Conservation (phyloP, 2,888 invertebrate species). For the Dryadula phaetusa region DNA sequence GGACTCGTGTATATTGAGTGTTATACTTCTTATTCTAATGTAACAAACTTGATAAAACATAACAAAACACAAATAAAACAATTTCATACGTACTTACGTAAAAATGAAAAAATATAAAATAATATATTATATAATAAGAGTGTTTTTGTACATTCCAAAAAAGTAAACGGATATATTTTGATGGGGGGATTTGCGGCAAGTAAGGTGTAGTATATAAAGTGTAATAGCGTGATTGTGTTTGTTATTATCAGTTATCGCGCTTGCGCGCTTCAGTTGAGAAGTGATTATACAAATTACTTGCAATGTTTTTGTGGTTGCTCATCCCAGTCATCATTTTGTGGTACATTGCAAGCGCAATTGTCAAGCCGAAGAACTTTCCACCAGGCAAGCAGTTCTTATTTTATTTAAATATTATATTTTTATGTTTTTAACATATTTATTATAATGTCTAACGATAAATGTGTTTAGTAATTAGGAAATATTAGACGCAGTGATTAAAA, state of each 20-base stretch:
- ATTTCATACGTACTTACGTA: no score
- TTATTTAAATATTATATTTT: not conserved
- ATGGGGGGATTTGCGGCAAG: not conserved
- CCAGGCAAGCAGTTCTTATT: constrained; percentile 66
- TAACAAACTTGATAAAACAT: no score
- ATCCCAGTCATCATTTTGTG: not conserved
- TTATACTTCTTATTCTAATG: no score
- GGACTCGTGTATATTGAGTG: no score
- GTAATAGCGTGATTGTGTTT: not conserved
- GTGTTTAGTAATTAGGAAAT: not conserved
- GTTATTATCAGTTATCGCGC: not conserved
- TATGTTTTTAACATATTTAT: not conserved
- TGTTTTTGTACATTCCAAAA: constrained; percentile 10
- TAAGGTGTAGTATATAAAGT: constrained; percentile 2
- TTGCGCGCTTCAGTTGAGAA: not conserved
- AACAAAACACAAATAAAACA: no score
- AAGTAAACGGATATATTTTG: not conserved
- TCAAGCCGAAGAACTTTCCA: constrained; percentile 77
- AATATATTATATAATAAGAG: no score
- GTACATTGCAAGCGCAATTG: constrained; percentile 48
- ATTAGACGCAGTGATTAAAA: not conserved
- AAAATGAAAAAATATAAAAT: no score
- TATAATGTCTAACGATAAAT: constrained; percentile 2
- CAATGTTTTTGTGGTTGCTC: constrained; percentile 5
- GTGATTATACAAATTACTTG: not conserved